These are phyloP conservation scores for Steinernema khuongi DNA, from an alignment of 1,140 invertebrate species.

Conservation along the genomic window DNA sequence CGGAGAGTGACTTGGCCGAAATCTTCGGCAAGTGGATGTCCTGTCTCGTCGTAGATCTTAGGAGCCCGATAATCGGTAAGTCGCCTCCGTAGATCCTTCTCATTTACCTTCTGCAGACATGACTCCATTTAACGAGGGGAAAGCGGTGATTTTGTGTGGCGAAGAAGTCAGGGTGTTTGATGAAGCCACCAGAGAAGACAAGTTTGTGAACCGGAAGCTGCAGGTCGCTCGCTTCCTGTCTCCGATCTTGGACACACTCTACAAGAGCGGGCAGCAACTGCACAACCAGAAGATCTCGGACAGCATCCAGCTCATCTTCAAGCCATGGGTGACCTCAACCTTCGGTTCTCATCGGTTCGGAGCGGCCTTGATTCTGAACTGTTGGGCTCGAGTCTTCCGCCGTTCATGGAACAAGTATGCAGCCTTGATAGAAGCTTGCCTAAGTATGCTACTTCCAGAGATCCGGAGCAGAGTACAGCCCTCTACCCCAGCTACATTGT, in stretches of 20 bases:
- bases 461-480: slow-evolving; percentile 6
- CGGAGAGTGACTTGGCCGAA: slow-evolving; percentile 1
- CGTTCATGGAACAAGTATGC: slow-evolving; percentile 13
- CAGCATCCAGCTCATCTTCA: slow-evolving; percentile 41
- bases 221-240: slow-evolving; percentile 45
- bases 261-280: slow-evolving; percentile 22
- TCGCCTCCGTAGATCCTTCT: background rate
- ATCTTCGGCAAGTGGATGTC: slow-evolving; percentile 42
- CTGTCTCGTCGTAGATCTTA: slow-evolving; percentile 39
- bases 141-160: slow-evolving; percentile 34
- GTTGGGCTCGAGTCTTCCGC: slow-evolving; percentile 32
- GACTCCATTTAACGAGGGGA: slow-evolving; percentile 11
- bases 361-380: slow-evolving; percentile 37
- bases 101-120: slow-evolving; percentile 5
- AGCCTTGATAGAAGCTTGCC: background rate
- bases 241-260: slow-evolving; percentile 37
- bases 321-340: slow-evolving; percentile 42
- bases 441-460: background rate
- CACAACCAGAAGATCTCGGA: slow-evolving; percentile 36
- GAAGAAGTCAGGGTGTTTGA: slow-evolving; percentile 44
- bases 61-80: slow-evolving; percentile 45
- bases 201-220: slow-evolving; percentile 41
- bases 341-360: slow-evolving; percentile 44
- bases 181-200: slow-evolving; percentile 24
- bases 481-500: slow-evolving; percentile 21